Conservation (phyloP, 2,797 vertebrate species). For the Syngnathus rostellatus region DNA sequence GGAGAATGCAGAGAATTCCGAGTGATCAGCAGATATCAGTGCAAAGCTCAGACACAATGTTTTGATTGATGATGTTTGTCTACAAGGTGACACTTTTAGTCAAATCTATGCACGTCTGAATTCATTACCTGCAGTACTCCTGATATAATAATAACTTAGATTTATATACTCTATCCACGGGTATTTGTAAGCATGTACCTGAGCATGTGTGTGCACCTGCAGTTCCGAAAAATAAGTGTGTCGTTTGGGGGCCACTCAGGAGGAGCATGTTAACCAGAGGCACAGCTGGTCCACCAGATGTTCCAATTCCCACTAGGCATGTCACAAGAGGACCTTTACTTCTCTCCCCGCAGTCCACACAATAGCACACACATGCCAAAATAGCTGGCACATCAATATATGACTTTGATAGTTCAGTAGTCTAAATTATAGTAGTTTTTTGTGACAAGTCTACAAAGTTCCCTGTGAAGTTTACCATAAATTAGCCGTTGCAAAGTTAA, state of each 20-base stretch:
- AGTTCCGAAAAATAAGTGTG: constrained; percentile 35
- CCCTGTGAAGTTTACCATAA: too few relatives aligned
- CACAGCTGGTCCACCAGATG: constrained; percentile 76
- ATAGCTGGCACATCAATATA: constrained; percentile 16
- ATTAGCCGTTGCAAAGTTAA: constrained; percentile 6
- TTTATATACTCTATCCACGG: neutral
- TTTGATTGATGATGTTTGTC: constrained; percentile 5
- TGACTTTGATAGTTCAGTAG: neutral
- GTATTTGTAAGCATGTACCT: constrained; percentile 8
- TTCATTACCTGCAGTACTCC: neutral
- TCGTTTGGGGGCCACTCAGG: constrained; percentile 58
- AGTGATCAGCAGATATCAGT: neutral
- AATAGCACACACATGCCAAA: constrained; percentile 20
- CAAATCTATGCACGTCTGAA: neutral
- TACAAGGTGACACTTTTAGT: neutral
- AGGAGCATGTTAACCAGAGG: constrained; percentile 73
- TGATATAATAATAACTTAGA: neutral
- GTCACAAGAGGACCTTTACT: constrained; percentile 73
- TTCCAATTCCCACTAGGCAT: constrained; percentile 66
- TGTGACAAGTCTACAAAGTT: neutral
- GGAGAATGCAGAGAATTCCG: too few relatives aligned
- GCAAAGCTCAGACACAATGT: neutral
- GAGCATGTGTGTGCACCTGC: constrained; percentile 30
- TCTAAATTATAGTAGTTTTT: neutral
- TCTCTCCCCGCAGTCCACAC: constrained; percentile 49